These are phyloP conservation scores for Acrobasis suavella DNA, from an alignment of 2,888 invertebrate genomes.

Conservation along the genomic window DNA sequence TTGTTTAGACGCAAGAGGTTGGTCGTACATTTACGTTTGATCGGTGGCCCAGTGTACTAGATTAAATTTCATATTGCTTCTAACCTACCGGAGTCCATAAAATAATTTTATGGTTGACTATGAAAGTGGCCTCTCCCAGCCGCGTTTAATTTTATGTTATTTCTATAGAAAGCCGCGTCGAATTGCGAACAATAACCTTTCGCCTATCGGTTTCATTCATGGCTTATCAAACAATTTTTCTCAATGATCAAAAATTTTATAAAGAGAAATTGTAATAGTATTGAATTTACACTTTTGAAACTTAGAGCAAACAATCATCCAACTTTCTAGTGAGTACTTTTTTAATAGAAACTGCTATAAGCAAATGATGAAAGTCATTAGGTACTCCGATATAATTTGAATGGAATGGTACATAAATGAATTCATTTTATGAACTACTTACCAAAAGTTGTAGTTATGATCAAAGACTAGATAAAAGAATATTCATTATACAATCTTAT, in stretches of 20 bases:
- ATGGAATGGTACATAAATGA: too few relatives aligned
- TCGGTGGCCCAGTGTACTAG: not conserved
- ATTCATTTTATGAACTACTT: too few relatives aligned
- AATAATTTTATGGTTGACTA: slow-evolving; percentile 7
- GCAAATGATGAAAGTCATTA: too few relatives aligned
- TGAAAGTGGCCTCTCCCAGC: slow-evolving; percentile 8
- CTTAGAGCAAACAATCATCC: too few relatives aligned
- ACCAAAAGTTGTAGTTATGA: too few relatives aligned
- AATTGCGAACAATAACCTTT: slow-evolving; percentile 22
- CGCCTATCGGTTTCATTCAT: slow-evolving; percentile 11
- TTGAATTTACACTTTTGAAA: too few relatives aligned
- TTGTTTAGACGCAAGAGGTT: not conserved
- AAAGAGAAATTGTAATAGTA: too few relatives aligned
- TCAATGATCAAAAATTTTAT: not conserved
- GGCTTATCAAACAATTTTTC: slow-evolving; percentile 28
- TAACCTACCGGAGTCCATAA: slow-evolving; percentile 3
- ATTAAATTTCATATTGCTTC: slow-evolving; percentile 6
- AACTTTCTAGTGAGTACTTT: too few relatives aligned
- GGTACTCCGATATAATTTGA: too few relatives aligned
- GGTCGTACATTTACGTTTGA: not conserved
- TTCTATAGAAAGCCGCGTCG: slow-evolving; percentile 9
- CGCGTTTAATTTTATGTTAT: slow-evolving; percentile 12
- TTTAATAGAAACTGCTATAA: too few relatives aligned
- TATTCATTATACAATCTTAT: too few relatives aligned
- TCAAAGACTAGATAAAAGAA: too few relatives aligned